Evolutionary conservation across 1,140 invertebrate genomes (phyloP).

Genomic region (Solenopsis invicta): DNA sequence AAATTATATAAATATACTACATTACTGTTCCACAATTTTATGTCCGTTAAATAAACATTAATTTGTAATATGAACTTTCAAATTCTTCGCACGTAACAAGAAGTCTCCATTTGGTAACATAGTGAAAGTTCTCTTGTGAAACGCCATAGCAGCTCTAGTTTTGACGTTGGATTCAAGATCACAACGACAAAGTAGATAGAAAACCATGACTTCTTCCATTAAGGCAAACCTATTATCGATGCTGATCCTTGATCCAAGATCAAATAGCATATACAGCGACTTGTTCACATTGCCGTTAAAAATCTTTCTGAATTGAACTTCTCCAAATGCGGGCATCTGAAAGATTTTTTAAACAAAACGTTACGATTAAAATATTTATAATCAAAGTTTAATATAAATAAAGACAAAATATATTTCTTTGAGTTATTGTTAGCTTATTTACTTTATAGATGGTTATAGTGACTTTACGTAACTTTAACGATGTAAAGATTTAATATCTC

Average conservation of each 20-base stretch:
- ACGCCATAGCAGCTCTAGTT: slow-evolving; percentile 71
- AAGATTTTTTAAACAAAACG: too few relatives aligned
- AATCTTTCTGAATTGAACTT: slow-evolving; percentile 62
- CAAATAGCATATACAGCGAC: slow-evolving; percentile 75
- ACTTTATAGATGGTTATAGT: too few relatives aligned
- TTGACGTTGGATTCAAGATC: slow-evolving; percentile 69
- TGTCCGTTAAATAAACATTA: neutral
- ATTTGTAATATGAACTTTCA: neutral
- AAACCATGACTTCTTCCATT: slow-evolving; percentile 76
- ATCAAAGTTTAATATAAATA: too few relatives aligned
- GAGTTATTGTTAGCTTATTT: too few relatives aligned
- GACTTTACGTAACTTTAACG: too few relatives aligned
- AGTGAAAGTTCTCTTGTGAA: neutral
- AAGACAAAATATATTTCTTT: too few relatives aligned
- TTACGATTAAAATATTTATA: too few relatives aligned
- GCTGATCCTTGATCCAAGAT: slow-evolving; percentile 85
- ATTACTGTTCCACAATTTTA: neutral
- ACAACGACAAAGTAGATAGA: slow-evolving; percentile 74
- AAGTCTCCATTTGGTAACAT: slow-evolving; percentile 41
- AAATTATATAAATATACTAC: neutral
- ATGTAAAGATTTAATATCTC: too few relatives aligned
- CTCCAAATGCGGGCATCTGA: neutral
- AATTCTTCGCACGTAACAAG: slow-evolving; percentile 50
- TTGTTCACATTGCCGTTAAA: neutral
- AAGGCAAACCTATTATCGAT: slow-evolving; percentile 84